Conservation (phyloP, 2,797 vertebrate genomes). For the Micropoecilia bifurca region DNA sequence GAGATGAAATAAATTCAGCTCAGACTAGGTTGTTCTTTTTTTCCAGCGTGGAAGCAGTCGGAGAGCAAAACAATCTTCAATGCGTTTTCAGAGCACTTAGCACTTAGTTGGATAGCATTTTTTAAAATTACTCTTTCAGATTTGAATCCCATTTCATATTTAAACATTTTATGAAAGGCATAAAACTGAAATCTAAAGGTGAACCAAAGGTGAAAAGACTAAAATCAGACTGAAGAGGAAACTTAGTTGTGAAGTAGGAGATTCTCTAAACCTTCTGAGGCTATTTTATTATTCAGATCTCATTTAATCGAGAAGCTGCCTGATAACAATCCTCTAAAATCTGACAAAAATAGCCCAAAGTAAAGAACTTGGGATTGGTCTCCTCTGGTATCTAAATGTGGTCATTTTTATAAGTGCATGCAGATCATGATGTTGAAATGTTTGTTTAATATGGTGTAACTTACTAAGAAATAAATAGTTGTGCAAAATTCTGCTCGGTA, state of each 20-base stretch:
- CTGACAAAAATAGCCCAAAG: neutral
- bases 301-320: slow-evolving; percentile 3
- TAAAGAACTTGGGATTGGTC: neutral
- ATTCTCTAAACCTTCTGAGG: slow-evolving; percentile 13
- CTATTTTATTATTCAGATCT: slow-evolving; percentile 17
- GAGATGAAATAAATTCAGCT: slow-evolving; percentile 6
- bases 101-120: neutral
- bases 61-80: slow-evolving; percentile 14
- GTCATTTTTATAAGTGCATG: no score
- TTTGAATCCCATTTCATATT: slow-evolving; percentile 23
- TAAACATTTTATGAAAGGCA: slow-evolving; percentile 29
- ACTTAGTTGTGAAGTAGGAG: slow-evolving; percentile 4
- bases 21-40: slow-evolving; percentile 23
- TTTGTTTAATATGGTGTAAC: neutral
- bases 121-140: neutral
- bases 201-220: slow-evolving; percentile 35
- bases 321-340: neutral
- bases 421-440: neutral
- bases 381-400: neutral
- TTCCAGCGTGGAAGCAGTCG: slow-evolving; percentile 12
- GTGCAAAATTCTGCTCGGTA: neutral
- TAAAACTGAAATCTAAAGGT: slow-evolving; percentile 46
- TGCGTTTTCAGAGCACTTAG: neutral
- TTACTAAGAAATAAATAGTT: neutral
- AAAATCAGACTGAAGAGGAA: slow-evolving; percentile 13